Conservation (phyloP, 2,113 vertebrate species). For the Paratilapia polleni region DNA sequence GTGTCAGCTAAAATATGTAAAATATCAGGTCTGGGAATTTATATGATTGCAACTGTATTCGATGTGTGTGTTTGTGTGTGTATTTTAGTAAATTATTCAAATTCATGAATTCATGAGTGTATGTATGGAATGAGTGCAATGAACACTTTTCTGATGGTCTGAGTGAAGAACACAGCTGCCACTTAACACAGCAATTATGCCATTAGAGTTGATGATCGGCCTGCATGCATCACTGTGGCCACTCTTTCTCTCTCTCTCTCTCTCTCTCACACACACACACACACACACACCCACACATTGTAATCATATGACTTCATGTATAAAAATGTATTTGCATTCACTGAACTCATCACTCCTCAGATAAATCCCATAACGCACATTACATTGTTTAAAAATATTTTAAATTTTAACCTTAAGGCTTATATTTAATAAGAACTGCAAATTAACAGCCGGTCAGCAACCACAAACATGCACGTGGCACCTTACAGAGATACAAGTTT, state of each 20-base stretch:
- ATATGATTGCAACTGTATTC: constrained; percentile 4
- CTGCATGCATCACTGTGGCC: constrained; percentile 14
- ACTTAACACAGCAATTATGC: constrained; percentile 49
- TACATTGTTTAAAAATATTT: background rate
- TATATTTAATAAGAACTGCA: background rate
- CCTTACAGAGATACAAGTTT: too few relatives aligned
- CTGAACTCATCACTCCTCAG: background rate
- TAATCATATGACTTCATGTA: background rate
- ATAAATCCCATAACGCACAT: background rate
- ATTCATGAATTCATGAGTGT: constrained; percentile 19
- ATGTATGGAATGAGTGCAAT: background rate
- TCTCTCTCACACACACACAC: background rate
- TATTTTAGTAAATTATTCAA: constrained; percentile 17
- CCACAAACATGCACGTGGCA: background rate
- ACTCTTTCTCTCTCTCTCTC: background rate
- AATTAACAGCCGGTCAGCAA: background rate
- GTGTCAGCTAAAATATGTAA: background rate
- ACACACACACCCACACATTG: background rate
- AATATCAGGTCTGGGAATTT: background rate
- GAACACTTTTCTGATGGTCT: constrained; percentile 12
- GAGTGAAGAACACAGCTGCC: constrained; percentile 43
- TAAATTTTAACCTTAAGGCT: background rate
- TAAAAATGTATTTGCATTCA: background rate
- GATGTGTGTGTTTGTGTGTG: background rate
- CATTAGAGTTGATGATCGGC: constrained; percentile 14